Evolutionary conservation across 2,113 vertebrate species (phyloP), one percentile per base, ranked within the genome.

Genomic region (Ochotona princeps): DNA sequence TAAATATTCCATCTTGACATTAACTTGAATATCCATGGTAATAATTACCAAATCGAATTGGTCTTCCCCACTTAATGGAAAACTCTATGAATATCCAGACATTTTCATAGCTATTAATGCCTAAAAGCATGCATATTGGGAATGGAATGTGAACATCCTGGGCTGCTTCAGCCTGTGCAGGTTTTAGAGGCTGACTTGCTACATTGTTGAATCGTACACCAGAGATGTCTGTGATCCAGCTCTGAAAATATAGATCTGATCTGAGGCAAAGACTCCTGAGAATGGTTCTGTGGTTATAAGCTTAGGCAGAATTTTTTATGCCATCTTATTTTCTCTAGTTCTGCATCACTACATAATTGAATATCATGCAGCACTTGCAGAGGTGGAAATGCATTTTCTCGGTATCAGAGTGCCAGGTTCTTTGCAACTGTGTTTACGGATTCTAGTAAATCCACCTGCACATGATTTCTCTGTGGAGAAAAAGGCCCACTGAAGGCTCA

Each of bases 141-240:
- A 92, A 91, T 83, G 73, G 38, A 67, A 87, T 93, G 88, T 92
- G 86, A 97, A 96, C 82, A 89, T 83, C 26, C n/a, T 57, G 3
- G 66, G 38, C 73, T 30, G 12, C 21, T 35, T 89, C 49, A 44
- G 44, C 69, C 91, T 8, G 8, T 17, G 17, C 91, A 81, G 63
- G 32, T 57, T 26, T 0, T 67, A 35, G 67, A 73, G 8, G 57
- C 21, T 94, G 83, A 97, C 70, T 89, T 92, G 91, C 66, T 91
- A 20, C 54, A 74, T 8, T 70, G 38, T 28, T 92, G 60, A 95
- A 74, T 25, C 87, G 28, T n/a, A 69, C 17, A 75, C 25, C 3
- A 21, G 2, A 9, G 7, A 7, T 84, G 35, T 44, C 35, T 84
- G 26, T 21, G 49, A 73, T 51, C 26, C 25, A 72, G 25, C 9